Base-by-base conservation (phyloP, 2,888 invertebrate species). In the Oxytorus armatus region DNA sequence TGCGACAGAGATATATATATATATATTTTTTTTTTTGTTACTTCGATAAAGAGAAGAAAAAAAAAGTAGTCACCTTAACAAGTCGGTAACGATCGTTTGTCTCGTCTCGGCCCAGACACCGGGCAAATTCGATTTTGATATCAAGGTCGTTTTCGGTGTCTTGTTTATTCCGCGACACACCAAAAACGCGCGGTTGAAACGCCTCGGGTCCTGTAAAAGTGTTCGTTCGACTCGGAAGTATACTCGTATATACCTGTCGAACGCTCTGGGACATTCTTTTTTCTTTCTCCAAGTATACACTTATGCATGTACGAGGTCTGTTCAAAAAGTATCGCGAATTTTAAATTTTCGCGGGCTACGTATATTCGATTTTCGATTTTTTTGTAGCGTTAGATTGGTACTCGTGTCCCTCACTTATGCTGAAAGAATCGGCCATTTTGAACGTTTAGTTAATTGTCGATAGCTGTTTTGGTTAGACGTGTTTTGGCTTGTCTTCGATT, bases 71-170 rank as follows among this genome's bases (percentile, higher is more conserved):
- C 10, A 33, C 18, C 49, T 49, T 29, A 44, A 61, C 25, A 53
- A 42, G 51, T 53, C 73, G 63, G 55, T 59, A 59, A 63, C 73
- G 65, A 66, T 79, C 69, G 55, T 21, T n/a, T 51, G 65, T 63
- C 66, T 57, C 74, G 79, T 77, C 79, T 53, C 44, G 78, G 78
- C 74, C 78, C 73, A 65, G 55, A 74, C 73, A 78, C 74, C 69
- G 69, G 65, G 70, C 81, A 65, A 39, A 68, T 77, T 81, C 75
- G 81, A 83, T 83, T 80, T 74, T 76, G 79, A 66, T 83, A 82
- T 79, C 82, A 81, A 83, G 82, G 82, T 75, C 77, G n/a, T n/a
- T 76, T 77, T 77, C 39, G 65, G 75, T 59, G 23, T 69, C 68
- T 79, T 25, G 18, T 49, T 18, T 47, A 47, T 74, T 75, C 72